phyloP scores from a whole-genome alignment of 2,797 vertebrate genomes.

The Scleropages formosus region DNA sequence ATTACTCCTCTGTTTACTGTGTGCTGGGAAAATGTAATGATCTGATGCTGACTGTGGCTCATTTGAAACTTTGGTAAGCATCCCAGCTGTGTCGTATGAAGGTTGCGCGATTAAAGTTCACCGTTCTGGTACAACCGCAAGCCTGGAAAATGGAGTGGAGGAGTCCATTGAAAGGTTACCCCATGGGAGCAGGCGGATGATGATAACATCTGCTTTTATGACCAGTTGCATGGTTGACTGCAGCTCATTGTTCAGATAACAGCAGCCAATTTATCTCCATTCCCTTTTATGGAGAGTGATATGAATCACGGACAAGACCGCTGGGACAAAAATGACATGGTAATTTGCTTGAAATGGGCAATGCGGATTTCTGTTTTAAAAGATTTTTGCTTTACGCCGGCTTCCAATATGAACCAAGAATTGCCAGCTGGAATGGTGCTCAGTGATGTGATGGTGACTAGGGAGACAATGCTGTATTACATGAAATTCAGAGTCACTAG shows the following conservation, averaged over 20 bases:
- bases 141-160: constrained; percentile 32
- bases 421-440: background rate
- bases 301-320: constrained; percentile 47
- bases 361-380: constrained; percentile 26
- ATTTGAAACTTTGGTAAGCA: background rate
- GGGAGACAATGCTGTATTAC: background rate
- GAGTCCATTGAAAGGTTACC: constrained; percentile 38
- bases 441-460: background rate
- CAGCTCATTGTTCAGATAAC: constrained; percentile 59
- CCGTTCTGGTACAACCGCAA: constrained; percentile 4
- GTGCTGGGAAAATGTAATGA: constrained; percentile 1
- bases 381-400: background rate
- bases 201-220: constrained; percentile 69
- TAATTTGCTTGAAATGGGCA: constrained; percentile 45
- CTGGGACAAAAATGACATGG: constrained; percentile 49
- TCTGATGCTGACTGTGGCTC: constrained; percentile 1
- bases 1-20: background rate
- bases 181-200: constrained; percentile 46
- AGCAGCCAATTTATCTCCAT: constrained; percentile 61
- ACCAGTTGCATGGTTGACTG: constrained; percentile 60
- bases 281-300: constrained; percentile 50
- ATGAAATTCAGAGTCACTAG: background rate
- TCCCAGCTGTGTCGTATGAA: background rate
- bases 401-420: background rate
- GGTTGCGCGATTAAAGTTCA: constrained; percentile 9